A percentile compares a stretch with the other conserved stretches of the same genome.
These are phyloP conservation scores for Diadophis punctatus DNA, from an alignment of 2,113 vertebrate species.

Conservation along the genomic window DNA sequence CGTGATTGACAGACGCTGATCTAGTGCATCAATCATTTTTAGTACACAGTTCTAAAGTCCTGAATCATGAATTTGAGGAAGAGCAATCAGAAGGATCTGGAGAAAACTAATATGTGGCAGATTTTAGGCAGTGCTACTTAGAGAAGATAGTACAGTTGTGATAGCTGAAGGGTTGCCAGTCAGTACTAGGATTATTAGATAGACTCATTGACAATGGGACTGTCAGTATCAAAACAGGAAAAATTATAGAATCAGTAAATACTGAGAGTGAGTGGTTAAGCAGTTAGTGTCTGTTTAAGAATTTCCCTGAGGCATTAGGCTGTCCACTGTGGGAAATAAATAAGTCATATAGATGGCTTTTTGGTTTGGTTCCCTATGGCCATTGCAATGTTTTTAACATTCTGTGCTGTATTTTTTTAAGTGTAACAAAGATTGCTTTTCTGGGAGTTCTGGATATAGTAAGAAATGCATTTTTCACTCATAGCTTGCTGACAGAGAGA, in stretches of 20 bases:
- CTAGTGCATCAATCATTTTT: not conserved
- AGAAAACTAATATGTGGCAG: not conserved
- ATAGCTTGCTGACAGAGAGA: conserved; percentile 2
- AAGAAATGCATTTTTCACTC: not conserved
- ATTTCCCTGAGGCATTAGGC: not conserved
- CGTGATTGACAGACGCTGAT: not conserved
- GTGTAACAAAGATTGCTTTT: not conserved
- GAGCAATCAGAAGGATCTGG: not conserved
- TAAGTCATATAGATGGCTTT: not conserved
- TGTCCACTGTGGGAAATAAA: not conserved
- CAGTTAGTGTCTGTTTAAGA: not conserved
- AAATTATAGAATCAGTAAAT: not conserved
- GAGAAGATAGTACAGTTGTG: not conserved
- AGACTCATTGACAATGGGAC: not conserved
- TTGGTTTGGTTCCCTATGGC: not conserved
- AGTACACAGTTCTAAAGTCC: not conserved
- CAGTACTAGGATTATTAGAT: not conserved
- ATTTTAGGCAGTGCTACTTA: not conserved
- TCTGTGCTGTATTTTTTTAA: not conserved
- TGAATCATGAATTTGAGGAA: not conserved
- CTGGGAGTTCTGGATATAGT: not conserved
- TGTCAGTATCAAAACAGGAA: not conserved
- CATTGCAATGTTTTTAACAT: not conserved
- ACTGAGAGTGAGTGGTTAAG: not conserved
- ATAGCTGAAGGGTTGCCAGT: not conserved